Evolutionary conservation across 2,888 invertebrate genomes (phyloP).

Genomic region (Chymomyza caudatula): DNA sequence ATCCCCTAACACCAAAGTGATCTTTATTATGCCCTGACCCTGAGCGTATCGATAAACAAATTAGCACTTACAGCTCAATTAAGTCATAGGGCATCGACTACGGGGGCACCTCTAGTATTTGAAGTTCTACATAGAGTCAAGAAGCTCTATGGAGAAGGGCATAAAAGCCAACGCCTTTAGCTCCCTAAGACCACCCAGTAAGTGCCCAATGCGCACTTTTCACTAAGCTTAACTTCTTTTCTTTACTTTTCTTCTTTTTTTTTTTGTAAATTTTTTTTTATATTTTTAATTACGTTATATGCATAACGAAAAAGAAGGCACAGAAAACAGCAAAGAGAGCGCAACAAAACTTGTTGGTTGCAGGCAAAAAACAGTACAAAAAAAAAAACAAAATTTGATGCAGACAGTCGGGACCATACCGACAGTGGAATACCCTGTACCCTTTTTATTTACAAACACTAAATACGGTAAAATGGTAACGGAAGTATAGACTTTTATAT

Average conservation of each 20-base stretch:
- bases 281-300: conserved; percentile 68
- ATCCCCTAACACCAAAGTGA: too few relatives aligned
- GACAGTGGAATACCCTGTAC: too few relatives aligned
- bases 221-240: conserved; percentile 1
- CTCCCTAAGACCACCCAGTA: not conserved
- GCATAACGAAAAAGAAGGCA: conserved; percentile 61
- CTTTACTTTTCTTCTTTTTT: not conserved
- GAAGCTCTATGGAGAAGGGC: not conserved
- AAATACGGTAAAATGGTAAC: too few relatives aligned
- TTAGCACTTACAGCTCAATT: too few relatives aligned
- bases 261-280: not conserved
- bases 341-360: not conserved
- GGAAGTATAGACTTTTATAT: too few relatives aligned
- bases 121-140: not conserved
- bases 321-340: conserved; percentile 30
- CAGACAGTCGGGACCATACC: too few relatives aligned
- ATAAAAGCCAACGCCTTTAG: not conserved
- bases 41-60: too few relatives aligned
- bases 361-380: not conserved
- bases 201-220: not conserved
- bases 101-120: too few relatives aligned
- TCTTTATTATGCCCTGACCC: too few relatives aligned
- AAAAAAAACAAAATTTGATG: too few relatives aligned
- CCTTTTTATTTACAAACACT: too few relatives aligned
- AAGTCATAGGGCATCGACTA: too few relatives aligned